Evolutionary conservation across 2,113 vertebrate genomes (phyloP).

Genomic region (Sinocyclocheilus anshuiensis): DNA sequence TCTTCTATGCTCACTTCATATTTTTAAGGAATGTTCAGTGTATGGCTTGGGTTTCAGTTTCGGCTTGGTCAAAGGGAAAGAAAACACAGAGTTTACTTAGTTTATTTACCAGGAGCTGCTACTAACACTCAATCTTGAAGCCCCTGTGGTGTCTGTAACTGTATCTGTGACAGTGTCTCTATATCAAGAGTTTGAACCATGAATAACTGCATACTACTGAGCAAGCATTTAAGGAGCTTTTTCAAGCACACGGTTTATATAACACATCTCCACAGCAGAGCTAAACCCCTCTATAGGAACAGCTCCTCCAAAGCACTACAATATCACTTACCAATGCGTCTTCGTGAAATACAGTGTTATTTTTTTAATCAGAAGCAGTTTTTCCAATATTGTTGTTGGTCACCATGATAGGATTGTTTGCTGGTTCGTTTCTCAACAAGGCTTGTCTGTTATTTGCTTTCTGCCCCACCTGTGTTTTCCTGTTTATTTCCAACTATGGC

Average conservation of each 20-base stretch:
- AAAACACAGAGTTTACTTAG: background rate
- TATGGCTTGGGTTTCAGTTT: background rate
- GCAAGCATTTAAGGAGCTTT: conserved; percentile 27
- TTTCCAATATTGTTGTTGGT: too few relatives aligned
- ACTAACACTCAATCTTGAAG: background rate
- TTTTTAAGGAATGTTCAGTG: background rate
- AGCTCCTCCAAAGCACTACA: background rate
- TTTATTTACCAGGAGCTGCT: background rate
- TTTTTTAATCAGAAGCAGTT: too few relatives aligned
- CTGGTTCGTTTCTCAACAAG: background rate
- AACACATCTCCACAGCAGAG: conserved; percentile 8
- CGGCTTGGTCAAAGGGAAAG: background rate
- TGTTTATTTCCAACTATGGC: background rate
- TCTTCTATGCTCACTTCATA: background rate
- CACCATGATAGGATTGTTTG: background rate
- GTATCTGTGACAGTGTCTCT: conserved; percentile 29
- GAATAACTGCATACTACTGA: conserved; percentile 31
- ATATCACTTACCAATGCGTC: background rate
- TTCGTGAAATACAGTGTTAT: background rate
- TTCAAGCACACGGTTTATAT: conserved; percentile 10
- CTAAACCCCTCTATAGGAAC: background rate
- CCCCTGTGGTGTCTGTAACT: background rate
- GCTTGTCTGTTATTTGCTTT: background rate
- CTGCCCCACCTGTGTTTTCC: background rate
- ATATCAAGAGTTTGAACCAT: conserved; percentile 28